Evolutionary conservation across 2,113 vertebrate genomes (phyloP), one percentile per base, ranked within the genome.

Genomic region (Ancistrus triradiatus): DNA sequence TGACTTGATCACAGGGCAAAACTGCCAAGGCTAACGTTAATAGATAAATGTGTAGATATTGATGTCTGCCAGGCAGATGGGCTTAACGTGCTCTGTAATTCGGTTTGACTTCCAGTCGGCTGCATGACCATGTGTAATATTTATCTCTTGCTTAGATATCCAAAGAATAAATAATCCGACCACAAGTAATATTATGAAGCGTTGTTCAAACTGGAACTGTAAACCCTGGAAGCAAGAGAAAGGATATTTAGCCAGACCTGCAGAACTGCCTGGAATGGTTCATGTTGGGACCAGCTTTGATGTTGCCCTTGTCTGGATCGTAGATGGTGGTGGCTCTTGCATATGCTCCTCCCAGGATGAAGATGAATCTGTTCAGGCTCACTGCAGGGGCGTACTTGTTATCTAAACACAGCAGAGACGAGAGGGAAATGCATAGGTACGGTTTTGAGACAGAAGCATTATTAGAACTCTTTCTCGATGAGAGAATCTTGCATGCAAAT

Each of bases 201-300:
- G 1, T 8, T 19, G 4, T 7, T 7, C 27, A 31, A 31, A 14
- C 37, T 5, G 21, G 22, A 9, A 38, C 15, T 7, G 28, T 3
- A 2, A 37, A n/a, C 33, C 18, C 8, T 19, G 17, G 4, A 35
- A 33, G 7, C 5, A 3, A 24, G n/a, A n/a, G n/a, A 33, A 8
- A 4, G 22, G 21, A 25, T 38, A 42, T 7, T 2, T 9, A 40
- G 40, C 22, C 57, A 11, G 81, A 99, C 96, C 95, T 99, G 95
- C 96, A 98, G 89, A 97, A 99, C 85, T 98, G 96, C 74, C 95
- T 91, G 48, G 95, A 98, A 86, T 98, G 94, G 77, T 98, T 98
- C 96, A 99, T 99, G 90, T 98, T 98, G 66, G 96, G 93, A 22
- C 95, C 96, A 2, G 96, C 93, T 87, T 98, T 98, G 80, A 99